These are phyloP conservation scores for Cylindroiulus punctatus DNA, from an alignment of 2,888 invertebrate genomes.

Conservation along the genomic window DNA sequence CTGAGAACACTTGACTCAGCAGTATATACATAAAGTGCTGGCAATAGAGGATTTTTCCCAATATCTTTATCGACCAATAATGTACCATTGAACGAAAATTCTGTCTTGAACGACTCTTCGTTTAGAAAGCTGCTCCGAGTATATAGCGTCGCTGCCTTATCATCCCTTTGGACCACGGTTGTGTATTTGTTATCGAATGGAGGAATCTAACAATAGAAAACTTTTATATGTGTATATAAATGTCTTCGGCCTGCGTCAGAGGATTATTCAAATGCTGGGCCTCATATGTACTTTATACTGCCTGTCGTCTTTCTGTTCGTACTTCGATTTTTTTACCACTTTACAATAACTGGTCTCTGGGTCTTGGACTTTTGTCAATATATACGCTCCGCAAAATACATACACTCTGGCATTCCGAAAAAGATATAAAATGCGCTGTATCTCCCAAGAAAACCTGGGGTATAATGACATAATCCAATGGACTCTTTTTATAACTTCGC, in stretches of 20 bases:
- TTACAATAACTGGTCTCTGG: background rate
- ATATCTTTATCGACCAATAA: conserved; percentile 42
- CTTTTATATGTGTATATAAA: conserved; percentile 29
- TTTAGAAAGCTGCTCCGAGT: background rate
- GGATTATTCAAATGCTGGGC: conserved; percentile 26
- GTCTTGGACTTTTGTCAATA: conserved; percentile 13
- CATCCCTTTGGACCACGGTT: conserved; percentile 26
- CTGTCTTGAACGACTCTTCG: conserved; percentile 34
- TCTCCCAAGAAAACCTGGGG: background rate
- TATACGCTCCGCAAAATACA: background rate
- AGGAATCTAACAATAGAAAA: conserved; percentile 33
- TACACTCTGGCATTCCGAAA: background rate
- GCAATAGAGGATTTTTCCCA: background rate
- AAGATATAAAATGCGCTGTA: background rate
- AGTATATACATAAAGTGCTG: background rate
- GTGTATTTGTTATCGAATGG: conserved; percentile 5
- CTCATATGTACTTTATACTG: conserved; percentile 20
- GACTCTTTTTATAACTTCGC: background rate
- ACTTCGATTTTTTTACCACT: conserved; percentile 28
- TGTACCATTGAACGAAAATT: conserved; percentile 33
- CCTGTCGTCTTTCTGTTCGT: background rate
- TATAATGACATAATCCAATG: conserved; percentile 23
- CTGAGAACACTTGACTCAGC: conserved; percentile 16
- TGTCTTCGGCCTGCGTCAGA: conserved; percentile 14
- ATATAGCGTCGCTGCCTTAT: background rate